Evolutionary conservation across 2,888 invertebrate species (phyloP).

Genomic region (Mimachlamys varia): DNA sequence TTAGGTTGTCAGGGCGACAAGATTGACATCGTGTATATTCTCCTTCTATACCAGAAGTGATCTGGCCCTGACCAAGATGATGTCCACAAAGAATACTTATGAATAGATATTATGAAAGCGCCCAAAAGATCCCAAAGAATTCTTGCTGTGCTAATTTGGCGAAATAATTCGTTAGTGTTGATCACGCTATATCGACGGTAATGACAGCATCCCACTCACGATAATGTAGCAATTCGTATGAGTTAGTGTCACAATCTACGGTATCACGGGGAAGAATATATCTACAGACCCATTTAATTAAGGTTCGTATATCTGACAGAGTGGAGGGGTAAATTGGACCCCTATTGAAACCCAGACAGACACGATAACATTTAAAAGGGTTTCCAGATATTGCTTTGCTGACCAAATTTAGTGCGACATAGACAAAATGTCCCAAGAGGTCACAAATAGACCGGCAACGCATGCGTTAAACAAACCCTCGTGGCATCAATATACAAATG

Average conservation of each 20-base stretch:
- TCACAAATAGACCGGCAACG: not conserved
- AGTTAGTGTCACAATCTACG: not conserved
- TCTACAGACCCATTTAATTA: conserved; percentile 3
- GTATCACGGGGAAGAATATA: not conserved
- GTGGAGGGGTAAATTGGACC: not conserved
- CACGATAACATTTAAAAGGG: not conserved
- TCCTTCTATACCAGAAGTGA: not conserved
- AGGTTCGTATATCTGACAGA: not conserved
- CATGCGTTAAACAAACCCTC: not conserved
- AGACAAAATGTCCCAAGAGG: not conserved
- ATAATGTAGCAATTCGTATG: not conserved
- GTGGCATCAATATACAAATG: no score
- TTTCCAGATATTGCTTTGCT: not conserved
- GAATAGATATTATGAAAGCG: conserved; percentile 4
- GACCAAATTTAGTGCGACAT: not conserved
- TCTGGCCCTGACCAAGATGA: not conserved
- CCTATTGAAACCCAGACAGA: not conserved
- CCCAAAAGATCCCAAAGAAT: not conserved
- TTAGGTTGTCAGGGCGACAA: not conserved
- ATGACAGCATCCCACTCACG: not conserved
- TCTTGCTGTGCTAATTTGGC: not conserved
- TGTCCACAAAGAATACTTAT: not conserved
- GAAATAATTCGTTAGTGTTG: not conserved
- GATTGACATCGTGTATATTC: not conserved
- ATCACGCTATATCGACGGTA: not conserved